phyloP scores from a whole-genome alignment of 2,888 invertebrate genomes.

The Ecliptopera silaceata region DNA sequence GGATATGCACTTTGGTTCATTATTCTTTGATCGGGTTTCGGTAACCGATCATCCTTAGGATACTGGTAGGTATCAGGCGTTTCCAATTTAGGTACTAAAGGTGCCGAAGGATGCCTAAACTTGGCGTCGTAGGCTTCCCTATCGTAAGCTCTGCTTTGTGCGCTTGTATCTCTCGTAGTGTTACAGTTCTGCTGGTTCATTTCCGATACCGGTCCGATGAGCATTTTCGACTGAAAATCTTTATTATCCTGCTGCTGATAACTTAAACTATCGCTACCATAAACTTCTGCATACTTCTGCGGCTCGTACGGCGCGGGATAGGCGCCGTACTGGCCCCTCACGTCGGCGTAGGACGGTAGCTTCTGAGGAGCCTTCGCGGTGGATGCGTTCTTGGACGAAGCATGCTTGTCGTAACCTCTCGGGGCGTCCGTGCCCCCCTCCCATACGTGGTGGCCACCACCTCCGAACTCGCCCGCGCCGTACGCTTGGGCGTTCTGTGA shows the following conservation, averaged over 20 bases:
- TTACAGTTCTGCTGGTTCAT: constrained; percentile 76
- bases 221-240: constrained; percentile 82
- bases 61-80: constrained; percentile 72
- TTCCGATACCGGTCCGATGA: constrained; percentile 80
- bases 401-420: constrained; percentile 69
- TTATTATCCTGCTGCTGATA: constrained; percentile 79
- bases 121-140: constrained; percentile 72
- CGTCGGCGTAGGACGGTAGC: constrained; percentile 72
- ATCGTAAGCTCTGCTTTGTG: constrained; percentile 73
- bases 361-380: constrained; percentile 65
- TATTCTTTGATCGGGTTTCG: constrained; percentile 59
- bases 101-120: constrained; percentile 71
- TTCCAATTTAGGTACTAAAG: constrained; percentile 76
- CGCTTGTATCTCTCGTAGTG: constrained; percentile 62
- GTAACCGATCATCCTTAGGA: constrained; percentile 65
- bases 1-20: constrained; percentile 53
- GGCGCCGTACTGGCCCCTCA: constrained; percentile 69
- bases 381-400: constrained; percentile 60
- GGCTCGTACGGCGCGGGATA: constrained; percentile 70
- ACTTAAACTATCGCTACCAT: constrained; percentile 74
- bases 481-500: constrained; percentile 74
- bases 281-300: constrained; percentile 77
- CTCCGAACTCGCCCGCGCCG: constrained; percentile 83
- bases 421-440: constrained; percentile 82
- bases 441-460: constrained; percentile 90